Evolutionary conservation across 2,888 invertebrate species (phyloP).

Genomic region (Dascillus cervinus): DNA sequence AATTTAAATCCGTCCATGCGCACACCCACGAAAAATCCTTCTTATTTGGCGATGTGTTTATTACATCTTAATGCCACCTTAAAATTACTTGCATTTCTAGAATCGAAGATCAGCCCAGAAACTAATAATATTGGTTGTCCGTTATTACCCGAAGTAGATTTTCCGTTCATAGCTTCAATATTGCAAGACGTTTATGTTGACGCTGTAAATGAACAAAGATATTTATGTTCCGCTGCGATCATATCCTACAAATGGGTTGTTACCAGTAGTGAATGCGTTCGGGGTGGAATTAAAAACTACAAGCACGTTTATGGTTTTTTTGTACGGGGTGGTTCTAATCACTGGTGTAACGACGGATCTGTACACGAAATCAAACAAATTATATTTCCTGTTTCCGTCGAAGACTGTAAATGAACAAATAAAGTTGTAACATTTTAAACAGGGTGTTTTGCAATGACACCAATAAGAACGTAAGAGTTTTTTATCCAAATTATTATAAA

Average conservation of each 20-base stretch:
- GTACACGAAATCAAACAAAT: constrained; percentile 3
- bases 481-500: no score
- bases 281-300: neutral
- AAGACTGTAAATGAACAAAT: no score
- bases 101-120: no score
- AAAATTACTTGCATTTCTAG: no score
- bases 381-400: constrained; percentile 2
- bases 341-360: constrained; percentile 11
- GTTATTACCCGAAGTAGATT: neutral
- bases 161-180: constrained; percentile 9
- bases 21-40: no score
- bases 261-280: constrained; percentile 3
- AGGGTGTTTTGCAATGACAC: no score
- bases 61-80: no score
- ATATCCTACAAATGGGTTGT: constrained; percentile 9
- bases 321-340: constrained; percentile 8
- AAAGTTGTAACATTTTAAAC: no score
- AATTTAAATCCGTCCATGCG: no score
- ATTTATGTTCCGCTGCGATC: constrained; percentile 10
- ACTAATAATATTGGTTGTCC: no score
- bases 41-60: no score
- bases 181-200: constrained; percentile 10
- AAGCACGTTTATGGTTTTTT: neutral
- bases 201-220: constrained; percentile 5
- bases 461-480: no score